Evolutionary conservation across 64 coral and sea anemone species (phyloP).

Genomic region (Anthopleura sola): DNA sequence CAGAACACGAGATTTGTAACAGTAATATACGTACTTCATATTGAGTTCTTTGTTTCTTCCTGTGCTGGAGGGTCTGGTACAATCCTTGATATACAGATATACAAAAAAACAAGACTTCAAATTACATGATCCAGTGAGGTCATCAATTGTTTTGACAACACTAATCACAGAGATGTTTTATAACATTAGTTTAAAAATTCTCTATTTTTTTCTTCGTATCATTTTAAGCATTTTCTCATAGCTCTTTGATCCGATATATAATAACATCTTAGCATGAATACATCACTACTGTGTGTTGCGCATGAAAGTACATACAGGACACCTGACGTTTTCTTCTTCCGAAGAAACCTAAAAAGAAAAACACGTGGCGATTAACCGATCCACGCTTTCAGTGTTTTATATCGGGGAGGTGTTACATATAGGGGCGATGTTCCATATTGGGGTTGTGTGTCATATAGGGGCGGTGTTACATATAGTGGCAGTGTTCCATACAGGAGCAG

Average conservation of each 20-base stretch:
- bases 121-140: too few relatives aligned
- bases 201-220: too few relatives aligned
- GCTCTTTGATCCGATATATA: neutral
- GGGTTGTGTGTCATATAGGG: neutral
- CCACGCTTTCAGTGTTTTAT: too few relatives aligned
- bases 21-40: neutral
- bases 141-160: neutral
- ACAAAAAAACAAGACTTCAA: neutral
- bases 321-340: neutral
- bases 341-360: neutral
- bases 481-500: neutral
- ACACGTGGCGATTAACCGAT: neutral
- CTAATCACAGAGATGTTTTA: neutral
- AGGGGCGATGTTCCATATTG: neutral
- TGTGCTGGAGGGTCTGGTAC: constrained; percentile 3
- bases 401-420: too few relatives aligned
- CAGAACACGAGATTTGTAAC: too few relatives aligned
- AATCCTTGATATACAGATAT: neutral
- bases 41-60: neutral
- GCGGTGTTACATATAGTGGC: neutral
- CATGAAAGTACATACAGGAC: neutral
- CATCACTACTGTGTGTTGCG: neutral
- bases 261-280: neutral
- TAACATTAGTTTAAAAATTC: neutral
- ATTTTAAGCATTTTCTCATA: too few relatives aligned